Conservation (phyloP, 2,888 invertebrate genomes). For the Galeruca laticollis region DNA sequence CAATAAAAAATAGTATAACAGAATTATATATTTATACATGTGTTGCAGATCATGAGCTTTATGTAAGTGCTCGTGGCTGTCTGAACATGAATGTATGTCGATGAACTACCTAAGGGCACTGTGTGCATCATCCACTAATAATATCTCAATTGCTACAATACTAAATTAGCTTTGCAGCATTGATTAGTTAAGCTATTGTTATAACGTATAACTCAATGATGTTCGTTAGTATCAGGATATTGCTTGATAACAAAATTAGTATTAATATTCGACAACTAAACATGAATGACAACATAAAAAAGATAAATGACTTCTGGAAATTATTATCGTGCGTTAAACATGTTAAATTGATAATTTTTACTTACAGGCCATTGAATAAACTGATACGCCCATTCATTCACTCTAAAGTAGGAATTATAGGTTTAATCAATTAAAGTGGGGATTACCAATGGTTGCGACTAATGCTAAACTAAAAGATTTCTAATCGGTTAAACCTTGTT, state of each 20-base stretch:
- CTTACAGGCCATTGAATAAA: too few species aligned
- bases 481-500: too few species aligned
- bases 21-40: neutral
- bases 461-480: too few species aligned
- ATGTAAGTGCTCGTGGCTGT: neutral
- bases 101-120: slow-evolving; percentile 14
- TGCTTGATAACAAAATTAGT: neutral
- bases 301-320: too few species aligned
- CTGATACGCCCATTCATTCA: too few species aligned
- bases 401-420: too few species aligned
- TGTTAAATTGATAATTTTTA: too few species aligned
- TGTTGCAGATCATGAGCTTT: neutral
- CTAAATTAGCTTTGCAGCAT: slow-evolving; percentile 10
- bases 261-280: neutral
- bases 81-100: neutral
- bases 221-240: neutral
- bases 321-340: too few species aligned
- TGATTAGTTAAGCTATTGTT: slow-evolving; percentile 5
- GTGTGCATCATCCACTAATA: slow-evolving; percentile 16
- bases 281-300: too few species aligned
- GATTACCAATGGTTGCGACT: too few species aligned
- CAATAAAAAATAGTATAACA: too few species aligned
- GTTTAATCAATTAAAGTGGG: too few species aligned
- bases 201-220: neutral
- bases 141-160: slow-evolving; percentile 15